These are phyloP conservation scores for Molossus alvarezi DNA, from an alignment of 2,797 vertebrate species.

Conservation along the genomic window DNA sequence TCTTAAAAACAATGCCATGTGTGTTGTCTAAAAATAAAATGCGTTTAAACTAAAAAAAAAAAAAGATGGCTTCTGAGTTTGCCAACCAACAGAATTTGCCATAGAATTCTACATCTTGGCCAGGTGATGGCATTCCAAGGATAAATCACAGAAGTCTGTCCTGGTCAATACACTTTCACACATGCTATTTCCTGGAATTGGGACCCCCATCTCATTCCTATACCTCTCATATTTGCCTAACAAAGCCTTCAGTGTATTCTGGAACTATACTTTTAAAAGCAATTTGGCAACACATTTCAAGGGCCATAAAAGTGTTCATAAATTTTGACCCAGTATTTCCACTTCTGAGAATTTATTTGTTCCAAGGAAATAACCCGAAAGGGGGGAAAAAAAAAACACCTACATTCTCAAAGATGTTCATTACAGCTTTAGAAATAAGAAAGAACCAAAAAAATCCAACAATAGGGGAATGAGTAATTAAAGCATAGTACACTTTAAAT, in stretches of 20 bases:
- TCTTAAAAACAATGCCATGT: not conserved
- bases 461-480: not conserved
- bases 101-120: not conserved
- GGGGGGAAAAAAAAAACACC: too few relatives aligned
- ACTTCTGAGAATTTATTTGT: constrained; percentile 81
- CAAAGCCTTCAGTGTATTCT: constrained; percentile 81
- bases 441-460: constrained; percentile 24
- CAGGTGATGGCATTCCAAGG: not conserved
- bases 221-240: constrained; percentile 67
- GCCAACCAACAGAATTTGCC: not conserved
- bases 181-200: constrained; percentile 33
- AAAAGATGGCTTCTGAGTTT: not conserved
- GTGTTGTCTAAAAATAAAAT: not conserved
- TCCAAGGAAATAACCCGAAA: constrained; percentile 78
- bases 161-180: constrained; percentile 6
- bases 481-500: not conserved
- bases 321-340: constrained; percentile 82
- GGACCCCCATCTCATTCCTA: constrained; percentile 51
- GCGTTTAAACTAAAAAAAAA: not conserved
- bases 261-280: constrained; percentile 74
- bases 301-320: constrained; percentile 81
- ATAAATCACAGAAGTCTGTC: not conserved
- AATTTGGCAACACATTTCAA: constrained; percentile 80
- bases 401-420: constrained; percentile 46
- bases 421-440: constrained; percentile 42